A percentile compares a stretch with the other conserved stretches of the same genome.
Conservation (phyloP, 1,140 invertebrate genomes). For the Drosophila rhopaloa region DNA sequence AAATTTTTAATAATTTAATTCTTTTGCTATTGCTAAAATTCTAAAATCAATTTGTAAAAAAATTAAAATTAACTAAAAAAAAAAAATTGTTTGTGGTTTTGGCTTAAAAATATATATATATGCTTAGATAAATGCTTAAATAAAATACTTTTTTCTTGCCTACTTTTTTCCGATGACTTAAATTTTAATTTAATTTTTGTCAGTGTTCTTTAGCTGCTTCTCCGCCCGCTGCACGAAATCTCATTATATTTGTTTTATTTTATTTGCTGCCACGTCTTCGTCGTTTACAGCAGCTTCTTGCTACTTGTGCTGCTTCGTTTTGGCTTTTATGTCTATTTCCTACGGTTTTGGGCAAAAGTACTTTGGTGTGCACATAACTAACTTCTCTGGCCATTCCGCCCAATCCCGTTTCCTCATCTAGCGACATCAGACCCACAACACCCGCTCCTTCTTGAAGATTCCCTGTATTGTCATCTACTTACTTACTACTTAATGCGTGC, state of each 20-base stretch:
- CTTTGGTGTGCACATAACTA: slow-evolving; percentile 61
- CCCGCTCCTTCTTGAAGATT: neutral
- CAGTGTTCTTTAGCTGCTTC: slow-evolving; percentile 9
- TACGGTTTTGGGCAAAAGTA: slow-evolving; percentile 42
- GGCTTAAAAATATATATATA: too few relatives aligned
- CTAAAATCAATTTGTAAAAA: too few relatives aligned
- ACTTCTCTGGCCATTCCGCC: slow-evolving; percentile 40
- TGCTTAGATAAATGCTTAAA: too few relatives aligned
- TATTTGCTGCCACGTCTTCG: slow-evolving; percentile 75
- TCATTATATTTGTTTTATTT: slow-evolving; percentile 83
- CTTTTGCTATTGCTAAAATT: too few relatives aligned
- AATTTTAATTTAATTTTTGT: neutral
- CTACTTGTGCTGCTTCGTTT: slow-evolving; percentile 43
- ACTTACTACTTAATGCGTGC: slow-evolving; percentile 79
- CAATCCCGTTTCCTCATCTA: slow-evolving; percentile 2
- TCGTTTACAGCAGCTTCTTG: slow-evolving; percentile 50
- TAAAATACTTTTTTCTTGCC: too few relatives aligned
- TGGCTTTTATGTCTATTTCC: slow-evolving; percentile 43
- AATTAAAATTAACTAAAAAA: too few relatives aligned
- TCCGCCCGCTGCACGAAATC: slow-evolving; percentile 63
- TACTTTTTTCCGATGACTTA: too few relatives aligned
- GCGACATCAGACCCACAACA: neutral
- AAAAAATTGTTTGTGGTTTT: too few relatives aligned
- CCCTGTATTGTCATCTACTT: slow-evolving; percentile 74
- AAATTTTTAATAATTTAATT: too few relatives aligned